These are phyloP conservation scores for Celastrina argiolus DNA, from an alignment of 2,888 invertebrate species.

Conservation along the genomic window DNA sequence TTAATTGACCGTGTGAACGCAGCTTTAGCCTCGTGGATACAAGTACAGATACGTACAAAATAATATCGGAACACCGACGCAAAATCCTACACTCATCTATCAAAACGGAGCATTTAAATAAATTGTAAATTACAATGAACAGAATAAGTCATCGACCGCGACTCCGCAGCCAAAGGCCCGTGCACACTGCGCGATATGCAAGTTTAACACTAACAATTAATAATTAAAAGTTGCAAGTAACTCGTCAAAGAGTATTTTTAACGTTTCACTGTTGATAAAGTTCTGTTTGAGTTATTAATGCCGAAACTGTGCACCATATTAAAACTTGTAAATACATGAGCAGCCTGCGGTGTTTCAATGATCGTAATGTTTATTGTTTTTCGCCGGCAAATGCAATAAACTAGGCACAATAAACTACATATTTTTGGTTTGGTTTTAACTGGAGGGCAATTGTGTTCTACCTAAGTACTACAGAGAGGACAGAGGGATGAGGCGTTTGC, in stretches of 20 bases:
- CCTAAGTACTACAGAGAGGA: too few species aligned
- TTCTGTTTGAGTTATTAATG: not conserved
- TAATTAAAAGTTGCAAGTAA: conserved; percentile 10
- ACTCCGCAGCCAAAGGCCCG: conserved; percentile 46
- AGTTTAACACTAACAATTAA: not conserved
- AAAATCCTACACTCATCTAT: conserved; percentile 56
- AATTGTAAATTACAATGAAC: conserved; percentile 72
- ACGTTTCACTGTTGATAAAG: not conserved
- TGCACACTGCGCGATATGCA: conserved; percentile 24
- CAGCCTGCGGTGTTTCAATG: conserved; percentile 10
- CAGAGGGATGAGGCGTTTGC: not conserved
- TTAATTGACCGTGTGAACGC: not conserved
- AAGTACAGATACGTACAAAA: conserved; percentile 9
- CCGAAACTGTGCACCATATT: conserved; percentile 3
- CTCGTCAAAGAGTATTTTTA: not conserved
- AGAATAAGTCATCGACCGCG: conserved; percentile 62
- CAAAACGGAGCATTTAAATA: conserved; percentile 68
- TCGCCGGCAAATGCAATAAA: not conserved
- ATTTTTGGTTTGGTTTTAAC: not conserved
- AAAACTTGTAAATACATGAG: not conserved
- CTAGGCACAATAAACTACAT: not conserved
- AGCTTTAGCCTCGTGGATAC: conserved; percentile 6
- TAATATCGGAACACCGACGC: conserved; percentile 32
- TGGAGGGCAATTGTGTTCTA: not conserved
- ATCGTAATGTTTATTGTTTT: conserved; percentile 18